Base-by-base conservation (phyloP, 2,113 vertebrate genomes). In the Rhynchopsitta pachyrhyncha region DNA sequence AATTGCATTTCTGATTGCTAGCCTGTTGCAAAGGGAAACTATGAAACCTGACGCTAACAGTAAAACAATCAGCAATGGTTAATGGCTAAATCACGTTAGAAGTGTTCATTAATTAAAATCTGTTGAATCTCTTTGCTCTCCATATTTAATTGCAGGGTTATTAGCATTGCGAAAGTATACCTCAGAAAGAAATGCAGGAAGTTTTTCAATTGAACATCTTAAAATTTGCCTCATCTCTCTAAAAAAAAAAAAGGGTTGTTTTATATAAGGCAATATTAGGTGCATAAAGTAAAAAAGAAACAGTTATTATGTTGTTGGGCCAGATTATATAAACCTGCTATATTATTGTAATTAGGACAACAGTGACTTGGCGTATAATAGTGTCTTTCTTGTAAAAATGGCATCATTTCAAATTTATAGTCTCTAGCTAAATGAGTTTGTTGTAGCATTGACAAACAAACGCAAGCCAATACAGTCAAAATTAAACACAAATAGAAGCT, bases 341-440 rank as follows among this genome's bases (percentile, higher is more conserved):
- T 96, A 95, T 98, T 97, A 98, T 96, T 97, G 95, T 96, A 98
- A 98, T 97, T 97, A 98, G 96, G 95, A 96, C 97, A 96, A 92
- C 87, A 95, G 92, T 94, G 88, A 92, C 95, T 97, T 96, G 95
- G 91, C 91, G 90, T 96, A 97, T 95, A 97, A 97, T 95, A 90
- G 92, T 93, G 96, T 67, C 96, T 98, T 98, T 97, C 97, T 97
- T 96, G 86, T 95, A 95, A 94, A 98, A 97, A 96, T 98, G 96
- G 97, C 97, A 96, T 88, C 41, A 74, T 96, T 97, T 98, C 97
- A 98, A 97, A 97, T 97, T 96, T 95, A 95, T 97, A 91, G 92
- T 97, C 97, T 93, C 93, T 84, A 81, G 90, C 95, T 98, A 98
- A 98, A 98, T 97, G 96, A 95, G 94, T 97, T 97, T 98, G 95